Evolutionary conservation across 2,797 vertebrate genomes (phyloP).

Genomic region (Dermochelys coriacea): DNA sequence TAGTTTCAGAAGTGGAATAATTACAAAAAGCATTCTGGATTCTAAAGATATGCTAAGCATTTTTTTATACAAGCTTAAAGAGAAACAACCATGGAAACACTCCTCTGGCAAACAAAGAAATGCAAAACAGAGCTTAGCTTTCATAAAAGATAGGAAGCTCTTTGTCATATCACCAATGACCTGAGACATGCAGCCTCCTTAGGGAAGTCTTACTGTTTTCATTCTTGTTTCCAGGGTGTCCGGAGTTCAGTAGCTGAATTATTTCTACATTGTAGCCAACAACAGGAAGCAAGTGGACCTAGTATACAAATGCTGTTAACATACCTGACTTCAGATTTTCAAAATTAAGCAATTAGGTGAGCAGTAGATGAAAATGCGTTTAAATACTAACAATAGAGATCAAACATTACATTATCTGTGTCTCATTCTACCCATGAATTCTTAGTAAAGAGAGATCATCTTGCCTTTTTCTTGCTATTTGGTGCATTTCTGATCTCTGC

Average conservation of each 20-base stretch:
- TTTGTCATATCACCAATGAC: slow-evolving; percentile 44
- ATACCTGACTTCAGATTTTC: background rate
- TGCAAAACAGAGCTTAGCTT: slow-evolving; percentile 55
- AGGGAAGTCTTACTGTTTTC: slow-evolving; percentile 13
- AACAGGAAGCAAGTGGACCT: background rate
- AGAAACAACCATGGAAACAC: background rate
- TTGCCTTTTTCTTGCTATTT: background rate
- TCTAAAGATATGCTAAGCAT: background rate
- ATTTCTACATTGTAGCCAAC: background rate
- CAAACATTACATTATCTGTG: background rate
- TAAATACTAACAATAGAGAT: background rate
- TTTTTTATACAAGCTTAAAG: background rate
- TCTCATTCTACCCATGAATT: background rate
- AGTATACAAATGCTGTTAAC: background rate
- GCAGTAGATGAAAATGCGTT: background rate
- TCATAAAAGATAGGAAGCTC: slow-evolving; percentile 19
- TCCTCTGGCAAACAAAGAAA: background rate
- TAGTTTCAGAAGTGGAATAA: background rate
- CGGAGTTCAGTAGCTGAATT: slow-evolving; percentile 31
- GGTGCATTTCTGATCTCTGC: background rate
- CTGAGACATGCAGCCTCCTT: slow-evolving; percentile 40
- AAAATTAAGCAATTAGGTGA: background rate
- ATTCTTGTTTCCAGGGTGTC: background rate
- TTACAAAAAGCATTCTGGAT: background rate
- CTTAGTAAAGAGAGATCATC: background rate